Percentiles rank a stretch among this genome's conserved stretches.
These are phyloP conservation scores for Eurytoma adleriae DNA, from an alignment of 2,888 invertebrate genomes.

Conservation along the genomic window DNA sequence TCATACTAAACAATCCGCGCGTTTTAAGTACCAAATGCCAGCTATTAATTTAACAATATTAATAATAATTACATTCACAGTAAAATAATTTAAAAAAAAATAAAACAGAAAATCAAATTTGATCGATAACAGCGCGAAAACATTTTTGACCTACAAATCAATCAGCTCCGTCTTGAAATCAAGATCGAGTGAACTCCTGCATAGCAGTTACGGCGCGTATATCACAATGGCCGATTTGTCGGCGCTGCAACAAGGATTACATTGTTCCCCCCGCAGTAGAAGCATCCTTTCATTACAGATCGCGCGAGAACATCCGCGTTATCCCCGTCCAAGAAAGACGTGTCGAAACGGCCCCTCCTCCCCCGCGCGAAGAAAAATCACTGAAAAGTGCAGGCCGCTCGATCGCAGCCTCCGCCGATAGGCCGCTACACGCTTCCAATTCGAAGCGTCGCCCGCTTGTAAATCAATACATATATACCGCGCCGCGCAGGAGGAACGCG, in stretches of 20 bases:
- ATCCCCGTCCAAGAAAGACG: not conserved
- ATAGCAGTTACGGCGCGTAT: not conserved
- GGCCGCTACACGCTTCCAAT: not conserved
- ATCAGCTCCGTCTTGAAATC: too few relatives aligned
- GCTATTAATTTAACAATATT: too few relatives aligned
- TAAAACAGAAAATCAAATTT: too few relatives aligned
- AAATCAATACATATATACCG: not conserved
- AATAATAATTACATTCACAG: too few relatives aligned
- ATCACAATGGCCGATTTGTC: not conserved
- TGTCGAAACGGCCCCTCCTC: not conserved
- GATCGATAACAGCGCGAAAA: too few relatives aligned
- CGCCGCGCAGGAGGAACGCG: not conserved
- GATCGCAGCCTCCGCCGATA: not conserved
- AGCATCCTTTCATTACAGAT: not conserved
- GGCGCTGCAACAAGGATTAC: not conserved
- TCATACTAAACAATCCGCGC: too few relatives aligned
- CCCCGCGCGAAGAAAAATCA: not conserved
- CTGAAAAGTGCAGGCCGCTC: not conserved
- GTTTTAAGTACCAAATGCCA: too few relatives aligned
- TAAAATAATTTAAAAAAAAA: too few relatives aligned
- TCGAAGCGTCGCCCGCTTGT: conserved; percentile 4
- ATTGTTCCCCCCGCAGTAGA: not conserved
- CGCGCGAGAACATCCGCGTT: not conserved
- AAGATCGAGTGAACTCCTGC: too few relatives aligned
- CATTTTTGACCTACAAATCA: too few relatives aligned